Percentiles rank a stretch among this genome's conserved stretches.
Conservation (phyloP, 2,888 invertebrate genomes). For the Podotricha telesiphe region DNA sequence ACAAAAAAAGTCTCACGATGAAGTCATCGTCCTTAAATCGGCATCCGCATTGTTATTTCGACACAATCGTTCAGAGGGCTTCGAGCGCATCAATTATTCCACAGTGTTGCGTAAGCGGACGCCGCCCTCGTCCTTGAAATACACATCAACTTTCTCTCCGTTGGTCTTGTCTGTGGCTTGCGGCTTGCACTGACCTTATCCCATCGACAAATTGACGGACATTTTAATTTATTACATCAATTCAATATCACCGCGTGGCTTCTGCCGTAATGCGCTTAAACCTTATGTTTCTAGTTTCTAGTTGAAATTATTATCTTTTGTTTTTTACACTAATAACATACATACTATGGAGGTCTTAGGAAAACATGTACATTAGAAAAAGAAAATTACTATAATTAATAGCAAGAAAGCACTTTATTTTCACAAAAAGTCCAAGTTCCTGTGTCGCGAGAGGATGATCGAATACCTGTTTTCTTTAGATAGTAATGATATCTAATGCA, state of each 20-base stretch:
- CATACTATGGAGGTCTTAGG: not conserved
- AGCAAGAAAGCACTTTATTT: slow-evolving; percentile 1
- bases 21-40: slow-evolving; percentile 73
- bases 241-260: not conserved
- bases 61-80: slow-evolving; percentile 52
- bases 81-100: slow-evolving; percentile 61
- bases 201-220: slow-evolving; percentile 33
- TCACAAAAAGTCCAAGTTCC: slow-evolving; percentile 1
- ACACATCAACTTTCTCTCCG: slow-evolving; percentile 75
- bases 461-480: slow-evolving; percentile 36
- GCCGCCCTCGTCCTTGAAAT: slow-evolving; percentile 78
- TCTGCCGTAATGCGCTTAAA: not conserved
- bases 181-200: slow-evolving; percentile 47
- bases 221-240: slow-evolving; percentile 31
- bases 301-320: not conserved
- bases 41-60: slow-evolving; percentile 66
- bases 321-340: not conserved
- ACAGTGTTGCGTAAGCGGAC: slow-evolving; percentile 66
- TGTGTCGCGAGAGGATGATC: slow-evolving; percentile 16
- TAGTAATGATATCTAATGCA: slow-evolving; percentile 43
- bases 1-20: slow-evolving; percentile 50
- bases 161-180: slow-evolving; percentile 37
- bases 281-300: not conserved
- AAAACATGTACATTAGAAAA: not conserved
- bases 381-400: not conserved